These are phyloP conservation scores for Galaxias olidus DNA, from an alignment of 2,797 vertebrate species.

Conservation along the genomic window DNA sequence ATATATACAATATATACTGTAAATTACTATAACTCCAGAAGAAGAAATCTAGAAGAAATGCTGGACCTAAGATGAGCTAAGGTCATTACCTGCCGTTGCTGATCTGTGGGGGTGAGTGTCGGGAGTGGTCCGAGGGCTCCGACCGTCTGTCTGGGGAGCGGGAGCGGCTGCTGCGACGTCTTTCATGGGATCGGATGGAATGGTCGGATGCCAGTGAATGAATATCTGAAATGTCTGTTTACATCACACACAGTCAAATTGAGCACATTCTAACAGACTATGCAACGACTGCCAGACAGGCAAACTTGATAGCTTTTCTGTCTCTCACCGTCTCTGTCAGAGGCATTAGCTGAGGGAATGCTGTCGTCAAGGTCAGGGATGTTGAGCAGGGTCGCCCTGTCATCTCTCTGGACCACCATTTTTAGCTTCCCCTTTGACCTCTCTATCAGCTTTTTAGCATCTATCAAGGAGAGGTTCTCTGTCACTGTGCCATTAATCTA, in stretches of 20 bases:
- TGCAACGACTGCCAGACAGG: background rate
- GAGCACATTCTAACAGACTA: background rate
- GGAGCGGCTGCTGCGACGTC: conserved; percentile 90
- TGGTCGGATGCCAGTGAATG: conserved; percentile 98
- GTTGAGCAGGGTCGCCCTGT: conserved; percentile 92
- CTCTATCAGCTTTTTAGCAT: conserved; percentile 98
- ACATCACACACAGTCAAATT: conserved; percentile 23
- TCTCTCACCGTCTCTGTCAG: conserved; percentile 93
- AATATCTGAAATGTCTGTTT: conserved; percentile 98
- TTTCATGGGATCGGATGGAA: conserved; percentile 95
- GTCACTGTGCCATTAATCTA: conserved; percentile 99
- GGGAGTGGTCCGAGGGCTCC: conserved; percentile 94
- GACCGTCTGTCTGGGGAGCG: conserved; percentile 94
- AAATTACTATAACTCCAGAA: too few relatives aligned
- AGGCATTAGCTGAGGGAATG: conserved; percentile 95
- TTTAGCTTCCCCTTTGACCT: conserved; percentile 99
- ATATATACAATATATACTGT: too few relatives aligned
- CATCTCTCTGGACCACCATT: conserved; percentile 99
- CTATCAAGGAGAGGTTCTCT: conserved; percentile 98
- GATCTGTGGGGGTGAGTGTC: conserved; percentile 94
- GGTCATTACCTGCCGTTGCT: conserved; percentile 92
- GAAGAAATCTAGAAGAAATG: too few relatives aligned
- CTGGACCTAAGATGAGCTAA: background rate
- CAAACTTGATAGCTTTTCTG: background rate
- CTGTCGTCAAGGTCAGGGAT: conserved; percentile 99